Conservation (phyloP, 2,797 vertebrate genomes). For the Propithecus perrieri region DNA sequence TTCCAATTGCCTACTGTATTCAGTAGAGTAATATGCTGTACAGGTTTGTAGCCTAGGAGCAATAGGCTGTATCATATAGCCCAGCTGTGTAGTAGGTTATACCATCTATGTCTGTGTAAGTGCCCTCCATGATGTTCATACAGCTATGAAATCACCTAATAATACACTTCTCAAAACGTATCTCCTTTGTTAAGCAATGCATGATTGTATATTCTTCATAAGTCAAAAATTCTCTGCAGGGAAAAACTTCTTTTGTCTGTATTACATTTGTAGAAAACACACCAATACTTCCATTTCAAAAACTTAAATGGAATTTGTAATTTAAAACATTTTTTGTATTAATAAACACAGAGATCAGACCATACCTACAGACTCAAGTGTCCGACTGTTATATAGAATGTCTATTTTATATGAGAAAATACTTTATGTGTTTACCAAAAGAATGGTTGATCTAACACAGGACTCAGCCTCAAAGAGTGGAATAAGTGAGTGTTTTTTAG, state of each 20-base stretch:
- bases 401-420: background rate
- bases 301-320: background rate
- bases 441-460: background rate
- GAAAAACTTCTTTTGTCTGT: background rate
- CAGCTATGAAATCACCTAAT: background rate
- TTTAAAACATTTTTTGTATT: background rate
- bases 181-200: background rate
- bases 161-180: background rate
- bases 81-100: background rate
- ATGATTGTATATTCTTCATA: background rate
- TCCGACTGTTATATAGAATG: background rate
- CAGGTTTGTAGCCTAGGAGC: background rate
- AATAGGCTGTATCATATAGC: background rate
- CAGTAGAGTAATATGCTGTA: background rate
- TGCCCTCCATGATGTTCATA: background rate
- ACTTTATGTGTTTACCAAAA: background rate
- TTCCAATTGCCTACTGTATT: background rate
- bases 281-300: background rate
- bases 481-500: background rate
- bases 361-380: background rate
- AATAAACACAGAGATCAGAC: background rate
- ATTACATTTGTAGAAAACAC: background rate
- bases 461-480: accelerated
- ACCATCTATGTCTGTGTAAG: background rate
- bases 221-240: background rate